Conservation (phyloP, 2,888 invertebrate genomes). For the Hypomecis punctinalis region DNA sequence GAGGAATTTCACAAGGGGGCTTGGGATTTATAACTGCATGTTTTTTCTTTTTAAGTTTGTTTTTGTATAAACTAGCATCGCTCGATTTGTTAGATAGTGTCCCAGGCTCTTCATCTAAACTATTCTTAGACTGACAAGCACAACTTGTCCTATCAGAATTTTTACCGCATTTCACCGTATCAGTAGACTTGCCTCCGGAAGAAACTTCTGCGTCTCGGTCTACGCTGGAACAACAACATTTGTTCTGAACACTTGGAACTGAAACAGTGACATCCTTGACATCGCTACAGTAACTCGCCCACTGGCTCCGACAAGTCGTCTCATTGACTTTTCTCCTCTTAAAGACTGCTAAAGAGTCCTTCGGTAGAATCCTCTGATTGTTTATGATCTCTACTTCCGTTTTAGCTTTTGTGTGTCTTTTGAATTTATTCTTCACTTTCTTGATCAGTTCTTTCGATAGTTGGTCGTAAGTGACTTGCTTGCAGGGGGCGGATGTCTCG, state of each 20-base stretch:
- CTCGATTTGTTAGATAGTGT: constrained; percentile 33
- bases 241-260: constrained; percentile 50
- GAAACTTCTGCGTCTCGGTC: constrained; percentile 36
- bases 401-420: constrained; percentile 36
- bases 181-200: constrained; percentile 11
- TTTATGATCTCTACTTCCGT: constrained; percentile 34
- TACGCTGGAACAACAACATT: constrained; percentile 28
- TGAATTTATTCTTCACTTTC: constrained; percentile 50
- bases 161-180: constrained; percentile 39
- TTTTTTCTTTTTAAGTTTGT: constrained; percentile 47
- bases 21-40: constrained; percentile 45
- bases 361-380: constrained; percentile 56
- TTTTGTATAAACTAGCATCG: constrained; percentile 44
- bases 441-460: constrained; percentile 28
- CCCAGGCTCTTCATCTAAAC: too few species aligned
- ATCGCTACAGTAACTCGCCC: constrained; percentile 42
- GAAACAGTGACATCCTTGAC: constrained; percentile 39
- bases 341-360: constrained; percentile 72
- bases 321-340: constrained; percentile 65
- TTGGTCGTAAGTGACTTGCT: constrained; percentile 44
- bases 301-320: constrained; percentile 55
- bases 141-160: too few species aligned
- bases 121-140: too few species aligned
- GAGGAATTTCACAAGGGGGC: constrained; percentile 46
- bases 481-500: constrained; percentile 50